Base-by-base conservation (phyloP, 2,797 vertebrate genomes). In the Poeciliopsis presidionis region DNA sequence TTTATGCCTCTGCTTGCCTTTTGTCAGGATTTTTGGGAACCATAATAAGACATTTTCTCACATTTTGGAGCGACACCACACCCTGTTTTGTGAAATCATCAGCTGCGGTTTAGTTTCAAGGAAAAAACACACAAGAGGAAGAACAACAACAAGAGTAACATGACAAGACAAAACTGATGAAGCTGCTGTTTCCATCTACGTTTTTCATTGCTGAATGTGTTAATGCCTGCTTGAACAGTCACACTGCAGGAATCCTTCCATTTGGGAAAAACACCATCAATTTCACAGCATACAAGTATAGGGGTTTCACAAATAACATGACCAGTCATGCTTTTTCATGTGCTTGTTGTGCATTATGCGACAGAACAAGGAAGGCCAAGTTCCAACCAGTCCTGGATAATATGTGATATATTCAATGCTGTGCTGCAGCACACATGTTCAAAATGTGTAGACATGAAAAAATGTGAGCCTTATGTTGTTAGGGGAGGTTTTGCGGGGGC, bases 11-110 rank as follows among this genome's bases (percentile, higher is more conserved):
- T 74, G 82, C 78, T 88, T 74, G 74, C 72, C 7, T 77, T 77
- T 88, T 49, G 51, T 82, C 55, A 79, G 61, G 67, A 77, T 70
- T 45, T 76, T 73, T 76, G 77, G 61, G 87, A 90, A 78, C 43
- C 80, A 46, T 74, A 82, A 84, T 43, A 14, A 74, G 49, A 78
- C 63, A n/a, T 41, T 70, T 81, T 77, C 78, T 78, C 74, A 65
- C 77, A 73, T 67, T 65, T 11, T 20, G 39, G 51, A 73, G 1
- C 25, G 20, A 51, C 53, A 33, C 45, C 67, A 78, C 59, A 53
- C 53, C 7, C 74, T 71, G 46, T 70, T 83, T 81, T 84, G 77
- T 81, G 72, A 57, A 73, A 83, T 86, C 76, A 77, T 75, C 69
- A 72, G 74, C 7, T 8, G 41, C 72, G 69, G 81, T 72, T 79